Evolutionary conservation across 2,797 vertebrate species (phyloP).

Genomic region (Helarctos malayanus): DNA sequence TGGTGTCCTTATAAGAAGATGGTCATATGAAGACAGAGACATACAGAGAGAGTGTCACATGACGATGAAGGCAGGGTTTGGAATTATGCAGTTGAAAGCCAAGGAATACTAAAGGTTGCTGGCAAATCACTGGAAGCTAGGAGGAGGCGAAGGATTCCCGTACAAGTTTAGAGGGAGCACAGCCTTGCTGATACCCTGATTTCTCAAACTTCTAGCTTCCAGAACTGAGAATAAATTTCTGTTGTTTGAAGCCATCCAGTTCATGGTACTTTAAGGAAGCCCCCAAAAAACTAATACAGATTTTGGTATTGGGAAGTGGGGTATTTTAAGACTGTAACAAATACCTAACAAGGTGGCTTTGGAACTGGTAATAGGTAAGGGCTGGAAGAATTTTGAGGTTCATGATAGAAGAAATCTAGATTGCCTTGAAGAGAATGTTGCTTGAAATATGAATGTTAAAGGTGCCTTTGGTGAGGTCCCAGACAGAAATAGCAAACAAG

Average conservation of each 20-base stretch:
- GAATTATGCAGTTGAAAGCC: background rate
- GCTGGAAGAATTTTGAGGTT: slow-evolving; percentile 42
- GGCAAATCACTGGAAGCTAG: background rate
- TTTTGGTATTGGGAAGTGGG: background rate
- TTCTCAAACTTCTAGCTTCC: background rate
- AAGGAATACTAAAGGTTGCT: background rate
- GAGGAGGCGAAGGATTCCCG: background rate
- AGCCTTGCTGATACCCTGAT: background rate
- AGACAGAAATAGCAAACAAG: background rate
- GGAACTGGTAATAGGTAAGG: background rate
- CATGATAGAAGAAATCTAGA: background rate
- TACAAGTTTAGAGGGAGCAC: background rate
- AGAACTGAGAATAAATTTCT: background rate
- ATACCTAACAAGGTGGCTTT: slow-evolving; percentile 25
- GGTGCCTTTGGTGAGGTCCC: background rate
- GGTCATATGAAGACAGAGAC: background rate
- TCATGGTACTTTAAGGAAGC: background rate
- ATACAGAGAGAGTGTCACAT: background rate
- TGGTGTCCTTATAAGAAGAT: background rate
- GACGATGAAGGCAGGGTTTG: background rate
- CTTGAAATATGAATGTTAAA: slow-evolving; percentile 16
- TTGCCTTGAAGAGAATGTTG: background rate
- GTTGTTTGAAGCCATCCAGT: background rate
- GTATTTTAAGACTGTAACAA: background rate
- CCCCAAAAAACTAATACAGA: background rate